Conservation (phyloP, 2,113 vertebrate genomes). For the Cisticola juncidis region DNA sequence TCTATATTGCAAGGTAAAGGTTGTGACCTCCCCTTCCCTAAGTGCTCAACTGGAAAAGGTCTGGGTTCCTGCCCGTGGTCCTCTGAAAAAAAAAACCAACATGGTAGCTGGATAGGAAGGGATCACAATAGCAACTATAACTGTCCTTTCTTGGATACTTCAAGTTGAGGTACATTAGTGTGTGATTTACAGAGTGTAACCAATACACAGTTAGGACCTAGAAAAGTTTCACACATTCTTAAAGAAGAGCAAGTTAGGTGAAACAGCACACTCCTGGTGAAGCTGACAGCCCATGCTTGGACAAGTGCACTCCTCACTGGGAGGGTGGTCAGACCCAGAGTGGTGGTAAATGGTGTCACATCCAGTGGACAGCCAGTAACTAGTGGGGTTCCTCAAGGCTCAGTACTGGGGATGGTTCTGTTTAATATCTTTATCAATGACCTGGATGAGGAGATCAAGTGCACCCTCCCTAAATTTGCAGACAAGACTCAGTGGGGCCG, state of each 20-base stretch:
- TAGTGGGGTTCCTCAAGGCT: not conserved
- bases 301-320: not conserved
- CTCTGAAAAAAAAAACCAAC: not conserved
- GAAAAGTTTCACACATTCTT: not conserved
- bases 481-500: not conserved
- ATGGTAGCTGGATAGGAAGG: not conserved
- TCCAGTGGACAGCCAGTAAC: too few species aligned
- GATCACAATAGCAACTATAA: not conserved
- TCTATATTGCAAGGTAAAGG: not conserved
- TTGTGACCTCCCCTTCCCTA: not conserved
- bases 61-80: not conserved
- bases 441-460: rapidly evolving
- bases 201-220: not conserved
- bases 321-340: not conserved
- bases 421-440: not conserved
- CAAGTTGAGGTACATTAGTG: rapidly evolving
- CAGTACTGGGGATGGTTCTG: not conserved
- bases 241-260: not conserved
- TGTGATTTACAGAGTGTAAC: not conserved
- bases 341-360: not conserved
- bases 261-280: not conserved
- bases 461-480: not conserved
- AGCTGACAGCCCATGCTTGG: not conserved
- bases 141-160: not conserved
- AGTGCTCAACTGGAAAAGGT: not conserved